phyloP scores from a whole-genome alignment of 2,113 vertebrate genomes.

The Thermophis baileyi region DNA sequence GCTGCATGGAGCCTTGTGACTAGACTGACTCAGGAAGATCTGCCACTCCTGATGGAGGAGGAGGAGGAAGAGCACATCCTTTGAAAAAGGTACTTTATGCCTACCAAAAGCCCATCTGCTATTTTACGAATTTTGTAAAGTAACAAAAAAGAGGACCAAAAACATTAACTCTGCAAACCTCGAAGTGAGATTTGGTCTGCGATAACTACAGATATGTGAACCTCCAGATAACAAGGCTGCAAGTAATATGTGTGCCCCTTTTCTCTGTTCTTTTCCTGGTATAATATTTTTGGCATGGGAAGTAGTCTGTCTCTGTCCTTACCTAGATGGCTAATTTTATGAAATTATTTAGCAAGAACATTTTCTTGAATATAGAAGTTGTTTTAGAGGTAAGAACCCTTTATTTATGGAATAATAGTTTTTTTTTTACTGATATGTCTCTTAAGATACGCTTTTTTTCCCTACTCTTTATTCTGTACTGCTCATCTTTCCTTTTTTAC shows the following conservation, averaged over 20 bases:
- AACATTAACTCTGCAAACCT: background rate
- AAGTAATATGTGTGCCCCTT: background rate
- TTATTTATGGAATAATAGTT: background rate
- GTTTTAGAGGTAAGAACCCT: background rate
- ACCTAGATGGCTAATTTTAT: background rate
- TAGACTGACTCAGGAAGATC: background rate
- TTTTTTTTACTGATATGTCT: background rate
- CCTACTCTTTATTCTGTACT: background rate
- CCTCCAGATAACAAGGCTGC: background rate
- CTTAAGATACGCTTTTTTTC: background rate
- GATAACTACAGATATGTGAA: background rate
- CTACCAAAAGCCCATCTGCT: background rate
- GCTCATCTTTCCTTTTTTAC: background rate
- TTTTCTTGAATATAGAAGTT: background rate
- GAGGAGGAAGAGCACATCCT: background rate
- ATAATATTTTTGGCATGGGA: background rate
- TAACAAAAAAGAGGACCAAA: background rate
- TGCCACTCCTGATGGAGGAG: background rate
- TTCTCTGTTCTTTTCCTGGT: background rate
- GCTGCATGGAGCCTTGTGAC: background rate
- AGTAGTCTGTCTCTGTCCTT: background rate
- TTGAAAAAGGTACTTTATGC: background rate
- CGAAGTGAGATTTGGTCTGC: background rate
- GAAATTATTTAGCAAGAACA: background rate
- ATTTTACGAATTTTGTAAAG: background rate